A percentile compares a stretch with the other conserved stretches of the same genome.
phyloP scores from a whole-genome alignment of 2,113 vertebrate genomes.

The Balaenoptera acutorostrata region DNA sequence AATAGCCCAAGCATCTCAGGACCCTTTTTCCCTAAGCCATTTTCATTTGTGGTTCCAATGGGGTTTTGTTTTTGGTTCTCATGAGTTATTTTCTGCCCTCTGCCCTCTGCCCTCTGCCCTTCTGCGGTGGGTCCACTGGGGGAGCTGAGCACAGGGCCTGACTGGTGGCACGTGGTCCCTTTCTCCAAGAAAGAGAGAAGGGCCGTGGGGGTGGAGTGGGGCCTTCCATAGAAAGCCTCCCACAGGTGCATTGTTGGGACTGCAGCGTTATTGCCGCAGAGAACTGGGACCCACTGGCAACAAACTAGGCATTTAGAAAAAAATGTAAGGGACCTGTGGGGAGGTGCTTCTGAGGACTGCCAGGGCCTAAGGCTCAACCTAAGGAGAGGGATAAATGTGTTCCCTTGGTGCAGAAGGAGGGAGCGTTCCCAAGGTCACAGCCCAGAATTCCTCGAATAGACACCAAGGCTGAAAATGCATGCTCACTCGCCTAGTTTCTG shows the following conservation, averaged over 20 bases:
- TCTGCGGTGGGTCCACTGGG: slow-evolving; percentile 50
- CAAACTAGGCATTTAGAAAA: background rate
- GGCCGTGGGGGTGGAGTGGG: background rate
- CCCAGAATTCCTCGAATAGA: background rate
- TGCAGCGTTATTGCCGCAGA: background rate
- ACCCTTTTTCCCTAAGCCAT: slow-evolving; percentile 48
- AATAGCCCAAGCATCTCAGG: slow-evolving; percentile 72
- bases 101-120: slow-evolving; percentile 44
- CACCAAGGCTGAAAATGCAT: no score
- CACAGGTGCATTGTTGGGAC: background rate
- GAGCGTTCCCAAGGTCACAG: background rate
- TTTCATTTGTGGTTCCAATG: slow-evolving; percentile 60
- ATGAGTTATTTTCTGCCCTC: slow-evolving; percentile 78
- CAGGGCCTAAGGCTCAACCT: background rate
- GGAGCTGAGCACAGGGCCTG: slow-evolving; percentile 49
- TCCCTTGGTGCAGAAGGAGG: background rate
- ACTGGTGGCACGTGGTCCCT: slow-evolving; percentile 39
- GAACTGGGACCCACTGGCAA: background rate
- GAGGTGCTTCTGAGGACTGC: background rate
- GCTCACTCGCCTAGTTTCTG: background rate
- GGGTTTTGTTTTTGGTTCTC: slow-evolving; percentile 75
- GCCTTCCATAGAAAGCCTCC: slow-evolving; percentile 63
- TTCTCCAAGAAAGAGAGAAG: slow-evolving; percentile 42
- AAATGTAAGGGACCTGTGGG: background rate
- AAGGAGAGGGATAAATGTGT: background rate